These are phyloP conservation scores for Novumbra hubbsi DNA, from an alignment of 2,797 vertebrate genomes.

Conservation along the genomic window DNA sequence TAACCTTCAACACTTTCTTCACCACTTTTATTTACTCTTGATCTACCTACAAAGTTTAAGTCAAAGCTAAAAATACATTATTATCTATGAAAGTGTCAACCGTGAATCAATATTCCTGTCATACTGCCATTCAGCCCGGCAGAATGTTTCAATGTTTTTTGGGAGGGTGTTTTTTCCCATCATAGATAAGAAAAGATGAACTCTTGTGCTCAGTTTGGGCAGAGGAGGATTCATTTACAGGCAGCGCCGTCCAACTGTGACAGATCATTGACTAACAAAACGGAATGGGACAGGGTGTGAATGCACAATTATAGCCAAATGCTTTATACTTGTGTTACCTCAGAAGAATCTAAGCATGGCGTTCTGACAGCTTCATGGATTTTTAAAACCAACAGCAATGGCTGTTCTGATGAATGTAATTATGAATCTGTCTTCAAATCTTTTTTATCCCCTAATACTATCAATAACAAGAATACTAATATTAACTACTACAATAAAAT, in stretches of 20 bases:
- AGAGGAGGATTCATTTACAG: background rate
- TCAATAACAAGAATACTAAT: too few relatives aligned
- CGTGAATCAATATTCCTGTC: conserved; percentile 13
- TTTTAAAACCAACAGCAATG: background rate
- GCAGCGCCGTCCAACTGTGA: conserved; percentile 4
- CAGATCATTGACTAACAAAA: background rate
- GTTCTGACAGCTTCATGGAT: conserved; percentile 10
- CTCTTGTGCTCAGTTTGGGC: conserved; percentile 1
- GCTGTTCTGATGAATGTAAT: background rate
- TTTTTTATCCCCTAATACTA: background rate
- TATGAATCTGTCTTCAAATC: background rate
- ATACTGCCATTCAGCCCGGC: background rate
- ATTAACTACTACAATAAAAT: background rate
- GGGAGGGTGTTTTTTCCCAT: background rate
- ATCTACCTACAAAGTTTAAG: background rate
- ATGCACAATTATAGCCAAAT: background rate
- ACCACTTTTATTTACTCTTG: background rate
- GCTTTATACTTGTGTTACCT: background rate
- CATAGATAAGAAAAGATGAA: background rate
- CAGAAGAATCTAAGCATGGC: background rate
- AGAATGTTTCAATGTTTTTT: background rate
- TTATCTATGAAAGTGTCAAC: background rate
- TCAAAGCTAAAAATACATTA: background rate
- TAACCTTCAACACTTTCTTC: background rate
- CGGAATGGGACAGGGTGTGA: background rate